Evolutionary conservation across 2,888 invertebrate species (phyloP).

Genomic region (Heteropelma amictum): DNA sequence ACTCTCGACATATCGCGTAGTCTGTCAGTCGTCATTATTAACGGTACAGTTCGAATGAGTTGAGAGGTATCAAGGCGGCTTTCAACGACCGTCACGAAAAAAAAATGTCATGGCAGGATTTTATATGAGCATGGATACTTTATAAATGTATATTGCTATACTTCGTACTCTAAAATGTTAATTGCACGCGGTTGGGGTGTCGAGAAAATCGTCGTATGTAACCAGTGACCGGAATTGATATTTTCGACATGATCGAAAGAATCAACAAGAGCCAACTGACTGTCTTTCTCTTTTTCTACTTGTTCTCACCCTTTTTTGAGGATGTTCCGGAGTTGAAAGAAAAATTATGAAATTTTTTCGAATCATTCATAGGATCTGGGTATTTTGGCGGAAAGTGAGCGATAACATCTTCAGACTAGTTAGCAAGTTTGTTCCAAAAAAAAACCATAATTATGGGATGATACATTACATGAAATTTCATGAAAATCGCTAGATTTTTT

Average conservation of each 20-base stretch:
- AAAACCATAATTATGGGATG: too few species aligned
- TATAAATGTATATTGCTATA: background rate
- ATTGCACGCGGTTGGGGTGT: constrained; percentile 40
- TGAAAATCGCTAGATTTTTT: too few species aligned
- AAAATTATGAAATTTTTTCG: too few species aligned
- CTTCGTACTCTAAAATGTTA: constrained; percentile 11
- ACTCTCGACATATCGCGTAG: constrained; percentile 60
- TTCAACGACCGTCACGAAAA: constrained; percentile 21
- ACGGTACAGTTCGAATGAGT: constrained; percentile 63
- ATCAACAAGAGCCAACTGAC: constrained; percentile 25
- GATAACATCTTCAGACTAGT: too few species aligned
- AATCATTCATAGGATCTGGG: too few species aligned
- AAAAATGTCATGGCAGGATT: constrained; percentile 48
- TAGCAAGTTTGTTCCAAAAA: too few species aligned
- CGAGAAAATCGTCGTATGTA: constrained; percentile 51
- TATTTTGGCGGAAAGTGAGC: too few species aligned
- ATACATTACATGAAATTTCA: too few species aligned
- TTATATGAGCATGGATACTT: background rate
- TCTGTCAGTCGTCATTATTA: constrained; percentile 60
- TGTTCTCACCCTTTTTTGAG: too few species aligned
- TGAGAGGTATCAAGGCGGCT: constrained; percentile 53
- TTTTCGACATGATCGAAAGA: constrained; percentile 55
- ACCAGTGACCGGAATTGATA: constrained; percentile 59
- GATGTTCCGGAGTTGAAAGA: too few species aligned
- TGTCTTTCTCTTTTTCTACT: background rate